Conservation (phyloP, 2,797 vertebrate genomes). For the Galago senegalensis region DNA sequence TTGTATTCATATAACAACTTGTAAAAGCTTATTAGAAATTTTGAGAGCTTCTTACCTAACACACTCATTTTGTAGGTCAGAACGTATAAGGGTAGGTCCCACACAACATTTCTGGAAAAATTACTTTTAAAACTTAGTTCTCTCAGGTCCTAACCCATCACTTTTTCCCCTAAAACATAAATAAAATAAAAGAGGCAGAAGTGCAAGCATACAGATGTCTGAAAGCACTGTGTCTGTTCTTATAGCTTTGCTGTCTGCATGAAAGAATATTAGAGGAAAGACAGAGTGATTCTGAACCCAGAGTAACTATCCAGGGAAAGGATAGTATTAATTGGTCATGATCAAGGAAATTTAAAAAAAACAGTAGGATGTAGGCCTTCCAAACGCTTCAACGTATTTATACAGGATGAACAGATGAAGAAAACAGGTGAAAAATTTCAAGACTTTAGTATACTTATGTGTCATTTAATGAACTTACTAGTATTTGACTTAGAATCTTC, state of each 20-base stretch:
- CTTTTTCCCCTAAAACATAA: neutral
- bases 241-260: neutral
- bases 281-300: neutral
- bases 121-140: neutral
- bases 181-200: neutral
- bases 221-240: neutral
- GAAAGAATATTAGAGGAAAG: neutral
- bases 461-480: slow-evolving; percentile 20
- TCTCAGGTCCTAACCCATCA: neutral
- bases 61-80: neutral
- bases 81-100: neutral
- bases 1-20: neutral
- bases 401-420: neutral
- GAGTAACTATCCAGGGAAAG: neutral
- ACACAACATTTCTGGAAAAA: neutral
- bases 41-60: neutral
- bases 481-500: slow-evolving; percentile 12
- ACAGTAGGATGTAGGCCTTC: fast-evolving
- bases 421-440: neutral
- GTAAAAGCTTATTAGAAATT: neutral
- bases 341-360: neutral
- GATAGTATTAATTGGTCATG: neutral
- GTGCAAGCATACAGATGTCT: neutral
- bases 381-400: neutral
- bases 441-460: neutral